Evolutionary conservation across 2,888 invertebrate genomes (phyloP).

Genomic region (Allolobophora icterica): DNA sequence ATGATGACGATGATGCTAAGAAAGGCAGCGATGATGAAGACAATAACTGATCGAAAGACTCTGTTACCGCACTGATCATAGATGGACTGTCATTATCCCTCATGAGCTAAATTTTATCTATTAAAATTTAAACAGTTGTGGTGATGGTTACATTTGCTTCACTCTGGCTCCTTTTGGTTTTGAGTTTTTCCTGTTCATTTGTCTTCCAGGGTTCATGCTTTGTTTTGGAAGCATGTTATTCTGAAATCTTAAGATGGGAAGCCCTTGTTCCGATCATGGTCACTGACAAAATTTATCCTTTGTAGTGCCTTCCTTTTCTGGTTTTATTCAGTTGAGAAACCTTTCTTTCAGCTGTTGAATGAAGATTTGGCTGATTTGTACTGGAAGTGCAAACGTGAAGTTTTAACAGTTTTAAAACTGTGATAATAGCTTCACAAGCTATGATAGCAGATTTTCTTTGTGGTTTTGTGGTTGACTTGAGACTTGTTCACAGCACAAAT

Average conservation of each 20-base stretch:
- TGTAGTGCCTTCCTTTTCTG: constrained; percentile 11
- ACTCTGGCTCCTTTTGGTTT: neutral
- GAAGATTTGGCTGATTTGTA: neutral
- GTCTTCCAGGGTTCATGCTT: constrained; percentile 12
- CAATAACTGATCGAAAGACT: constrained; percentile 13
- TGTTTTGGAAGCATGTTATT: neutral
- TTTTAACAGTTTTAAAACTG: neutral
- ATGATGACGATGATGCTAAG: constrained; percentile 26
- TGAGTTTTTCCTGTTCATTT: neutral
- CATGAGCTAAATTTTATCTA: neutral
- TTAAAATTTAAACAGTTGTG: constrained; percentile 6
- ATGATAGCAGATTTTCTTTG: neutral
- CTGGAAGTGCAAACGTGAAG: neutral
- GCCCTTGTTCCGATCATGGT: constrained; percentile 17
- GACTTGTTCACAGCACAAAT: neutral
- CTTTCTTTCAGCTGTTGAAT: neutral
- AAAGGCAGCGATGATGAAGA: constrained; percentile 3
- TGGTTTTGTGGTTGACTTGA: constrained; percentile 14
- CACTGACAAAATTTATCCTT: constrained; percentile 15
- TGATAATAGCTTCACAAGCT: neutral
- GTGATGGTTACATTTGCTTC: constrained; percentile 12
- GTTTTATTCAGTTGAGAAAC: neutral
- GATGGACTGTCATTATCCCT: neutral
- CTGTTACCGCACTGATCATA: neutral
- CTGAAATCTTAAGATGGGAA: constrained; percentile 3